Percentiles rank a stretch among this genome's conserved stretches.
Conservation (phyloP, 2,888 invertebrate genomes). For the Pocota personata region DNA sequence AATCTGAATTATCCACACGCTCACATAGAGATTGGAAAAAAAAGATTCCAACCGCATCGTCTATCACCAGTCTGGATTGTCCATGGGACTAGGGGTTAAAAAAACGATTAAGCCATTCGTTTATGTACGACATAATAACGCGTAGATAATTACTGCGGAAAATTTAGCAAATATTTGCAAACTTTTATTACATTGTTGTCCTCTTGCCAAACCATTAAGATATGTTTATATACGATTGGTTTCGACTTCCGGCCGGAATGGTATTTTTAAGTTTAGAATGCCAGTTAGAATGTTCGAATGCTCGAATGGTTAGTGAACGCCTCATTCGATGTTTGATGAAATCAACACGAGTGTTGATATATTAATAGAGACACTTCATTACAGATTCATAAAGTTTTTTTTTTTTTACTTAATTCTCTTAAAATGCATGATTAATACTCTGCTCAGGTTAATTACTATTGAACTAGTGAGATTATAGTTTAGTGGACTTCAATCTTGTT, state of each 20-base stretch:
- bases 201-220: conserved; percentile 33
- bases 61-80: conserved; percentile 17
- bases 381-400: background rate
- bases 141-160: conserved; percentile 16
- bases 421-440: background rate
- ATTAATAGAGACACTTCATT: background rate
- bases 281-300: background rate
- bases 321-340: background rate
- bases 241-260: conserved; percentile 16
- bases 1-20: background rate
- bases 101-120: conserved; percentile 18
- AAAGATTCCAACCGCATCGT: conserved; percentile 15
- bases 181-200: conserved; percentile 24
- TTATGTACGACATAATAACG: conserved; percentile 1
- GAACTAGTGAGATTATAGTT: conserved; percentile 10
- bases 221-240: background rate
- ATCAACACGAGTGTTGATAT: background rate
- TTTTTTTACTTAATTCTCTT: background rate
- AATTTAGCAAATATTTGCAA: conserved; percentile 20
- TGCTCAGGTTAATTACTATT: conserved; percentile 14
- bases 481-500: background rate
- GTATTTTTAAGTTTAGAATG: background rate
- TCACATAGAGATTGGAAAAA: background rate
- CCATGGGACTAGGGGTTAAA: conserved; percentile 12
- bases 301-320: background rate